These are phyloP conservation scores for Oxyruncus cristatus DNA, from an alignment of 2,113 vertebrate species.

Conservation along the genomic window DNA sequence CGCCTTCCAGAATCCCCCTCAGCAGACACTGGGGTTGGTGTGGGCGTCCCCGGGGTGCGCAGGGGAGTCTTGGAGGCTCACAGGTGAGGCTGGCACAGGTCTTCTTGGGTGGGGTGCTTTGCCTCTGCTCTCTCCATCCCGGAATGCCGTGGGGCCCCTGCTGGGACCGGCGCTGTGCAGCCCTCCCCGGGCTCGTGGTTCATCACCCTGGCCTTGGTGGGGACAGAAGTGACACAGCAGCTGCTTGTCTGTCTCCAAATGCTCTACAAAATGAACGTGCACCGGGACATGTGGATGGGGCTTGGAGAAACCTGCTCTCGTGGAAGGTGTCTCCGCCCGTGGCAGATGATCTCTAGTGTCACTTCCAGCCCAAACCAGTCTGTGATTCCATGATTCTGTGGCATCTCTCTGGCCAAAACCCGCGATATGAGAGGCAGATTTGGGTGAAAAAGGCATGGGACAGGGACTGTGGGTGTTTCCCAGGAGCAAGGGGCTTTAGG, in stretches of 20 bases:
- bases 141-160: rapidly evolving
- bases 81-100: background rate
- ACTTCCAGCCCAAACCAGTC: background rate
- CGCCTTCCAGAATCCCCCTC: background rate
- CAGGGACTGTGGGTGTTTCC: background rate
- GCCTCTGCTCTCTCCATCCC: background rate
- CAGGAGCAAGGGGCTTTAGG: background rate
- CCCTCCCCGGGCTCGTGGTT: rapidly evolving
- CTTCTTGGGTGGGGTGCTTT: background rate
- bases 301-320: background rate
- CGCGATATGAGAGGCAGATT: background rate
- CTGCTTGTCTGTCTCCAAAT: background rate
- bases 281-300: background rate
- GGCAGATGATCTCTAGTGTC: background rate
- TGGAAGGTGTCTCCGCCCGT: background rate
- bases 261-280: rapidly evolving
- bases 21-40: rapidly evolving
- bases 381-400: background rate
- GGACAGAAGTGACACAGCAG: background rate
- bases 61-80: background rate
- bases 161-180: rapidly evolving
- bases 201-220: rapidly evolving
- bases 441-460: background rate
- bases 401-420: background rate
- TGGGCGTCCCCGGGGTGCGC: background rate